Base-by-base conservation (phyloP, 2,888 invertebrate species). In the Lochmaea crataegi region DNA sequence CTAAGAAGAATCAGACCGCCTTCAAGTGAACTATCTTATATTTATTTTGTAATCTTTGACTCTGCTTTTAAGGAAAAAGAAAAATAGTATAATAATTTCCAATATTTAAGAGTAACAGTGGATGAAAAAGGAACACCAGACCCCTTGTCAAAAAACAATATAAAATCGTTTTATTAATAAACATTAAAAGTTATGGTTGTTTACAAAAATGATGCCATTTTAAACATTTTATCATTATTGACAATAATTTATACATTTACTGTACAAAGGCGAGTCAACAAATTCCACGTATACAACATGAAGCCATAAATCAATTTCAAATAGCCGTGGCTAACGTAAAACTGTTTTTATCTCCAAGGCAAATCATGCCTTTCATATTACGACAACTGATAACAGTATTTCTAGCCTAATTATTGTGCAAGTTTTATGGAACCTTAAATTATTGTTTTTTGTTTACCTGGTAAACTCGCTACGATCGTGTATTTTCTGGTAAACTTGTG, bases 351-450 rank as follows among this genome's bases (percentile, higher is more conserved):
- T 70, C 70, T 64, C 69, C 32, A 42, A 64, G 70, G 70, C 64
- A 57, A 70, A 64, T 70, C 70, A 65, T 70, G 64, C 64, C 56
- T 65, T 70, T 70, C 70, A 57, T 53, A 53, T 70, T 64, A 60
- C 64, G 22, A 45, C 45, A 53, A 64, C 64, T 70, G 70, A 64
- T 70, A 70, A 70, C 70, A 70, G 64, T 65, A 57, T 64, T 63
- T 65, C 64, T 63, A 70, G 64, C 70, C 70, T 70, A 70, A 70
- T 70, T 70, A 65, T 70, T 70, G 64, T 70, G 70, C 64, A 64
- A 70, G 70, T 70, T 70, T 70, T 70, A 70, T 65, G 70, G 41
- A 61, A 57, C 57, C 64, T 64, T 70, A 70, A 70, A 70, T 70
- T 69, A 68, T 69, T 65, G 70, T 70, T 70, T 53, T 16, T 70